phyloP scores from a whole-genome alignment of 2,797 vertebrate species.

The Cynopterus sphinx region DNA sequence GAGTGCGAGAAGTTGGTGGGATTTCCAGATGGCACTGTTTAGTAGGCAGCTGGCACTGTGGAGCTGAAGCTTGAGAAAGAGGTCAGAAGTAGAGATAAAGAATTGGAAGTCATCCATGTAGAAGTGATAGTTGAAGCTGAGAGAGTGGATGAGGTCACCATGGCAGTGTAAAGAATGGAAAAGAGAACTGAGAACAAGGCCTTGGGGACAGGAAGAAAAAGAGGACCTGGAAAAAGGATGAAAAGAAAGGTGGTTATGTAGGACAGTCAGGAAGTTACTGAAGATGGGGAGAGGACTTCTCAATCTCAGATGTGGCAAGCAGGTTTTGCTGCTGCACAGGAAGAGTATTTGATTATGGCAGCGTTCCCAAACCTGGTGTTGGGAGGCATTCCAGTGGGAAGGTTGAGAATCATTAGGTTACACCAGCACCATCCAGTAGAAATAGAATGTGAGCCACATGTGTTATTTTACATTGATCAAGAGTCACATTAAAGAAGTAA shows the following conservation, averaged over 20 bases:
- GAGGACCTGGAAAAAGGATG: slow-evolving; percentile 10
- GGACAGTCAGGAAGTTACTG: background rate
- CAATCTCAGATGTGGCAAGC: background rate
- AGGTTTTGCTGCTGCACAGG: background rate
- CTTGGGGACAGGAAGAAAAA: slow-evolving; percentile 41
- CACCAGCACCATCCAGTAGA: background rate
- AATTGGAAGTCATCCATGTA: slow-evolving; percentile 24
- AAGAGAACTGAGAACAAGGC: slow-evolving; percentile 27
- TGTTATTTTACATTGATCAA: slow-evolving; percentile 24
- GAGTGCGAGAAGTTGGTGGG: background rate
- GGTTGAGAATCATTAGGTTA: background rate
- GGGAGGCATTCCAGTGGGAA: background rate
- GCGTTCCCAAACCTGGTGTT: background rate
- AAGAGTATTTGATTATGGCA: background rate
- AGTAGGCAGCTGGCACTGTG: background rate
- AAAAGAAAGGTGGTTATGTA: slow-evolving; percentile 8
- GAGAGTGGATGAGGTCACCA: slow-evolving; percentile 43
- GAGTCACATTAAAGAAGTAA: background rate
- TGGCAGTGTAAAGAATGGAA: slow-evolving; percentile 30
- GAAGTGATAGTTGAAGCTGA: slow-evolving; percentile 13
- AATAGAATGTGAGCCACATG: background rate
- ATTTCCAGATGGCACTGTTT: background rate
- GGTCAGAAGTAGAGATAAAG: slow-evolving; percentile 38
- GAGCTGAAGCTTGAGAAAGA: slow-evolving; percentile 34
- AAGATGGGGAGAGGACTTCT: background rate